Evolutionary conservation across 2,113 vertebrate genomes (phyloP), one percentile per base, ranked within the genome.

Genomic region (Tautogolabrus adspersus): DNA sequence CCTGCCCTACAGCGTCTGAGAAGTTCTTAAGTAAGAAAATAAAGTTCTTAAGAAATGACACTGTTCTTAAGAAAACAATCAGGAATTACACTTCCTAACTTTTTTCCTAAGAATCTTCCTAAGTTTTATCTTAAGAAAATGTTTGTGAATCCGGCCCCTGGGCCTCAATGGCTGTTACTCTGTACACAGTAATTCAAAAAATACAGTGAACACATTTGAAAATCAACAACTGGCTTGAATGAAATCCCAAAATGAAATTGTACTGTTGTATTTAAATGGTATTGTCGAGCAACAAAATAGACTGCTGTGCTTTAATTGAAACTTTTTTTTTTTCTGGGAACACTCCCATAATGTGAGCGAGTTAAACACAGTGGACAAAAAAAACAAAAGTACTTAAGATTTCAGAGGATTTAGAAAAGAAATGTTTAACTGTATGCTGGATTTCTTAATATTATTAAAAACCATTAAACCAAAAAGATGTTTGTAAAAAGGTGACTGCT

Each of bases 211-310:
- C 8, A 61, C 18, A 34, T 55, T 0, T 57, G 16, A 49, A 38
- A 34, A 49, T 68, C 9, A 19, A 75, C 23, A 66, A 60, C 5
- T 52, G 34, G 54, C 0, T 62, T 63, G 5, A 57, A 51, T 44
- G 13, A 9, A 54, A 40, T 66, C 0, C 0, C 16, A 49, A 55
- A 81, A 56, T 22, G n/a, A 57, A 65, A 71, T 47, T 60, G 37
- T 15, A 23, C 51, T 7, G 22, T 68, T 49, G 12, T 38, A 57
- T 79, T 19, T 78, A 34, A 58, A 66, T 60, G 0, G 12, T 19
- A 42, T 74, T 11, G 30, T 21, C 42, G 30, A 83, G 65, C 42
- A 54, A 47, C 52, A 72, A 55, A 83, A 79, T 67, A 46, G 54
- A 62, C 26, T 37, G 6, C n/a, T 64, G 60, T 52, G n/a, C n/a